A percentile compares a stretch with the other conserved stretches of the same genome.
Conservation (phyloP, 1,140 invertebrate species). For the Cherax destructor region DNA sequence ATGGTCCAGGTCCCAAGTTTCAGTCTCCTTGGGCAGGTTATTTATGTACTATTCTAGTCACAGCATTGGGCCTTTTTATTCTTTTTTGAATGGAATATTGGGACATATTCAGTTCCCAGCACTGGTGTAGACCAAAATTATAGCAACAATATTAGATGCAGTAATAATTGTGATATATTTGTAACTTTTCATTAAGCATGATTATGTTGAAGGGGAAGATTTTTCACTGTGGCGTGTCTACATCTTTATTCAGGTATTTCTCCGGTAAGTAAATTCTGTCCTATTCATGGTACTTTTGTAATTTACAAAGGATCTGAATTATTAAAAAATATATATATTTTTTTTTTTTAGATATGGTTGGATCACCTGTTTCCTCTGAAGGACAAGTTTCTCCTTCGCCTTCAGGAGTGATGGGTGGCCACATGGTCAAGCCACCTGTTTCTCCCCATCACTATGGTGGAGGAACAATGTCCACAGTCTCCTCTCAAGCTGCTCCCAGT, state of each 20-base stretch:
- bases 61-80: too few relatives aligned
- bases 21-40: too few relatives aligned
- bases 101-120: too few relatives aligned
- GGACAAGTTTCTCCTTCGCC: conserved; percentile 43
- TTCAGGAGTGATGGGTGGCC: conserved; percentile 29
- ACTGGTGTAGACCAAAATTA: too few relatives aligned
- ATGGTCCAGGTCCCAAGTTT: too few relatives aligned
- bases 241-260: neutral
- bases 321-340: neutral
- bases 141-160: too few relatives aligned
- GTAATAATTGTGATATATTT: too few relatives aligned
- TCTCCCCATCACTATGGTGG: conserved; percentile 49
- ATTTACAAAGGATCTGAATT: neutral
- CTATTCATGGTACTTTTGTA: neutral
- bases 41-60: too few relatives aligned
- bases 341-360: conserved; percentile 30
- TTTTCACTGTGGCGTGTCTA: neutral
- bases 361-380: conserved; percentile 49
- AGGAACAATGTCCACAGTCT: conserved; percentile 44
- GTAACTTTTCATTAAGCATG: too few relatives aligned
- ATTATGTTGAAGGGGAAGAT: too few relatives aligned
- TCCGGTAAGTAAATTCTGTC: neutral
- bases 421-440: conserved; percentile 41
- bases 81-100: too few relatives aligned
- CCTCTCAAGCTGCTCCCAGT: neutral